Percentiles rank a stretch among this genome's conserved stretches.
Conservation (phyloP, 2,113 vertebrate species). For the Laticauda laticaudata region DNA sequence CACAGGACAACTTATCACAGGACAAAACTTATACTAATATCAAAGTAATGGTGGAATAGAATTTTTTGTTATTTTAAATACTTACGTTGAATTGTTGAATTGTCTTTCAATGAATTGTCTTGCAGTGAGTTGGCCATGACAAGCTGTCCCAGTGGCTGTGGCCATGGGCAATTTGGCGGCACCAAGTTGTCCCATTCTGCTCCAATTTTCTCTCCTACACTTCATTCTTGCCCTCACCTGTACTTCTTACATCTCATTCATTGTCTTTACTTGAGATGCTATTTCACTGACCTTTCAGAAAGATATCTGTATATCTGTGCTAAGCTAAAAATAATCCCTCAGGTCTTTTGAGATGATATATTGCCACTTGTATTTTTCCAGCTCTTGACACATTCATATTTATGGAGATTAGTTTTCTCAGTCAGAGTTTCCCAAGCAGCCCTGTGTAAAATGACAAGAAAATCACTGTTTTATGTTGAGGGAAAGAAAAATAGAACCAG, state of each 20-base stretch:
- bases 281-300: conserved; percentile 26
- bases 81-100: background rate
- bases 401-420: conserved; percentile 56
- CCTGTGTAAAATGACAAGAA: conserved; percentile 52
- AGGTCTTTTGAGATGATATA: conserved; percentile 41
- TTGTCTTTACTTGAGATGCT: background rate
- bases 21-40: background rate
- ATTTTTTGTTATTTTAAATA: background rate
- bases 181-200: background rate
- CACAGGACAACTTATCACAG: no score
- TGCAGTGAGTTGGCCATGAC: background rate
- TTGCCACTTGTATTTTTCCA: conserved; percentile 51
- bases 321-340: conserved; percentile 23
- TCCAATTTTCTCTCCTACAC: background rate
- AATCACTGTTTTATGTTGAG: conserved; percentile 43
- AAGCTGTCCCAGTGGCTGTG: no score
- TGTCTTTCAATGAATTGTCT: background rate
- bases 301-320: conserved; percentile 35
- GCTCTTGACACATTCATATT: conserved; percentile 48
- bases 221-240: conserved; percentile 23
- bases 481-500: background rate
- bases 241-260: conserved; percentile 23
- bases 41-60: background rate
- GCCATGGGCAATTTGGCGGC: background rate
- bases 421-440: conserved; percentile 35